phyloP scores from a whole-genome alignment of 2,888 invertebrate species.

The Tipula vernalis region DNA sequence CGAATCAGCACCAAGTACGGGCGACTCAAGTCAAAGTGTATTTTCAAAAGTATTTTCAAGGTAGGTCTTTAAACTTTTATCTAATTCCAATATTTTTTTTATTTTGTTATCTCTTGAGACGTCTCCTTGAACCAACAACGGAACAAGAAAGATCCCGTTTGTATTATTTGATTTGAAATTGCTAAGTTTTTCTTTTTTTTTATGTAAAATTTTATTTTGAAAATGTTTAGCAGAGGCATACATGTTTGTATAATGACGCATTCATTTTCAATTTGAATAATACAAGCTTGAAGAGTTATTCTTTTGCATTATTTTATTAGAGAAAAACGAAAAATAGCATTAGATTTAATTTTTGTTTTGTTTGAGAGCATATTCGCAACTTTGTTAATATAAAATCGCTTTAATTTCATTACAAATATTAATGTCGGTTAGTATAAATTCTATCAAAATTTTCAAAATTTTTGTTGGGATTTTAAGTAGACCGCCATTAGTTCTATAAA shows the following conservation, averaged over 20 bases:
- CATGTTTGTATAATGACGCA: background rate
- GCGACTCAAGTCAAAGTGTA: conserved; percentile 53
- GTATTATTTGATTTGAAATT: background rate
- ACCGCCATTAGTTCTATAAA: background rate
- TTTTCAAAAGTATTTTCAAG: conserved; percentile 89
- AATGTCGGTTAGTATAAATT: background rate
- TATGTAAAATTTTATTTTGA: background rate
- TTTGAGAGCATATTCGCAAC: no score
- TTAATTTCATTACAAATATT: no score
- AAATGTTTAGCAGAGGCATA: background rate
- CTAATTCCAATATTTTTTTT: background rate
- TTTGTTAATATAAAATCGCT: no score
- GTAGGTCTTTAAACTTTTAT: conserved; percentile 36
- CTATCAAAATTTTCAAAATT: background rate
- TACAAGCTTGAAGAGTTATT: background rate
- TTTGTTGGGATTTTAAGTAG: background rate
- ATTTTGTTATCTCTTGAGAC: background rate
- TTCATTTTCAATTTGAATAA: background rate
- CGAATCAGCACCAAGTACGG: conserved; percentile 36
- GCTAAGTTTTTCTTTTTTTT: background rate
- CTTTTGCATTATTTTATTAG: background rate
- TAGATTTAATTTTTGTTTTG: background rate
- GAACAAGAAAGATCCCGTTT: background rate
- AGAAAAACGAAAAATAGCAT: background rate
- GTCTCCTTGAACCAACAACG: background rate